These are phyloP conservation scores for Coelopa frigida DNA, from an alignment of 1,140 invertebrate species.

Conservation along the genomic window DNA sequence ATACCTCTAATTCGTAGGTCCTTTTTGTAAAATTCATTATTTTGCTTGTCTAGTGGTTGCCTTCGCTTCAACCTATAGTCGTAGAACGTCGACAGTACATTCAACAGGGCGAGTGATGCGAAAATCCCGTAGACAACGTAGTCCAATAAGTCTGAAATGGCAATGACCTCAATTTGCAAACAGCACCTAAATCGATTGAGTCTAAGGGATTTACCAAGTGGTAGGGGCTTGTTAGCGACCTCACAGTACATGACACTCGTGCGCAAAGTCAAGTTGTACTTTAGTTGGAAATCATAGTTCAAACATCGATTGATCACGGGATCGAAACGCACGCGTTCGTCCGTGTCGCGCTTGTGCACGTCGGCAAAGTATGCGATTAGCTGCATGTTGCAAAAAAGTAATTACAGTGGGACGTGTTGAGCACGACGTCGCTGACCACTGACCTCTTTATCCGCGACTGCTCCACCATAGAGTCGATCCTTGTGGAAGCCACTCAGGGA, in stretches of 20 bases:
- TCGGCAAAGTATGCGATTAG: constrained; percentile 21
- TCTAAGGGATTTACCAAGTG: constrained; percentile 17
- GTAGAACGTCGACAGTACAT: constrained; percentile 19
- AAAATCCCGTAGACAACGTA: constrained; percentile 17
- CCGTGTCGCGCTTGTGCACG: constrained; percentile 20
- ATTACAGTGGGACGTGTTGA: not conserved
- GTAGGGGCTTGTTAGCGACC: constrained; percentile 13
- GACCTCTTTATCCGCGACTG: constrained; percentile 20
- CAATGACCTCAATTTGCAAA: not conserved
- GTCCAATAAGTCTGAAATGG: constrained; percentile 21
- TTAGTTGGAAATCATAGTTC: constrained; percentile 23
- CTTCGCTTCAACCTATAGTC: constrained; percentile 20
- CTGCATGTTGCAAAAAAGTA: constrained; percentile 9
- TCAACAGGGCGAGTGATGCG: constrained; percentile 16
- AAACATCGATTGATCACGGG: constrained; percentile 28
- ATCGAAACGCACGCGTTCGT: constrained; percentile 21
- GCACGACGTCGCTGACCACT: not conserved
- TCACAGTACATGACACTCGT: constrained; percentile 36
- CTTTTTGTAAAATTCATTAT: constrained; percentile 21
- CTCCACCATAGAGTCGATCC: constrained; percentile 14
- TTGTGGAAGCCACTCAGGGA: constrained; percentile 5
- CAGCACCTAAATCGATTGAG: not conserved
- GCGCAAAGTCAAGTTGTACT: constrained; percentile 21
- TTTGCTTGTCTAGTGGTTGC: not conserved
- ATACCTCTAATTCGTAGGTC: constrained; percentile 1